Conservation (phyloP, 2,888 invertebrate species). For the Temnothorax unifasciatus region DNA sequence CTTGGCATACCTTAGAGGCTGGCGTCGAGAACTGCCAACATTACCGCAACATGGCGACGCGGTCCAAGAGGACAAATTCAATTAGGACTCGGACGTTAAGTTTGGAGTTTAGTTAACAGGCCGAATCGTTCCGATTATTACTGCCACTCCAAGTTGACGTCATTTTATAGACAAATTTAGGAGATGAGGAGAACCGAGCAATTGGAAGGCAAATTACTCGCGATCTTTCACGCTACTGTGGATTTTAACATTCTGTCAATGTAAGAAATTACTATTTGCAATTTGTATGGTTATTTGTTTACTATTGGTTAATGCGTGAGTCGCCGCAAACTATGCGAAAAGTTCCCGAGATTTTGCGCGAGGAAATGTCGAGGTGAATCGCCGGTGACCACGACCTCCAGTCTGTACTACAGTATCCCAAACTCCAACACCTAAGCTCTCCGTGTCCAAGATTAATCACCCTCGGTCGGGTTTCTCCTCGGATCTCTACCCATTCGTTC, state of each 20-base stretch:
- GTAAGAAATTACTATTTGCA: conserved; percentile 8
- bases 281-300: conserved; percentile 24
- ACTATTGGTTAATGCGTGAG: not conserved
- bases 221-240: not conserved
- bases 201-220: not conserved
- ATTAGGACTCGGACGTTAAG: conserved; percentile 83
- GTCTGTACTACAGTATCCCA: conserved; percentile 54
- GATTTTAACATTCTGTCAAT: not conserved
- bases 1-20: conserved; percentile 81
- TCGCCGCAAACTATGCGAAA: conserved; percentile 47
- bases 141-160: conserved; percentile 60
- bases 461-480: conserved; percentile 64
- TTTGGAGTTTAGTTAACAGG: conserved; percentile 77
- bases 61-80: conserved; percentile 84
- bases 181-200: not conserved
- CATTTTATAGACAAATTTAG: not conserved
- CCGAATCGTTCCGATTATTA: conserved; percentile 72
- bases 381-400: conserved; percentile 65
- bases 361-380: conserved; percentile 67
- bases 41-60: conserved; percentile 82
- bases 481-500: conserved; percentile 63
- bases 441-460: conserved; percentile 79
- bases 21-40: conserved; percentile 83
- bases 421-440: conserved; percentile 72
- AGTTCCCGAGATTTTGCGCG: conserved; percentile 59